Conservation (phyloP, 2,888 invertebrate species). For the Acanthacorydalis orientalis region DNA sequence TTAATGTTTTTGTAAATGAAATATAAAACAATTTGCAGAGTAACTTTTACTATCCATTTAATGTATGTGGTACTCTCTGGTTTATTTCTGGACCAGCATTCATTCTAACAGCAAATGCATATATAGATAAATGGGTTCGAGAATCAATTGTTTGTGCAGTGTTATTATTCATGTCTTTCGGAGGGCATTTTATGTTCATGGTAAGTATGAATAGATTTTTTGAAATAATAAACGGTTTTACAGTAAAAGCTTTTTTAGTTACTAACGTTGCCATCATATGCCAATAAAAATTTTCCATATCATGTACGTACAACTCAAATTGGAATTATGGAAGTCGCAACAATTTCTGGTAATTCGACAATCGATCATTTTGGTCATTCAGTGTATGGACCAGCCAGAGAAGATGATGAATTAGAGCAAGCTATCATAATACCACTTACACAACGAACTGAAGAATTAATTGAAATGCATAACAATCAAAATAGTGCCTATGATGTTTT, state of each 20-base stretch:
- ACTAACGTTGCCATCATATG: conserved; percentile 67
- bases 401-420: conserved; percentile 22
- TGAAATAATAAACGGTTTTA: neutral
- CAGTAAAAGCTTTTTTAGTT: conserved; percentile 32
- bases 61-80: conserved; percentile 70
- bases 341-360: conserved; percentile 15
- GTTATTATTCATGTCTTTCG: conserved; percentile 39
- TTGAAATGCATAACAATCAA: conserved; percentile 12
- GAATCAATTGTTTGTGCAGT: conserved; percentile 56
- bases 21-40: conserved; percentile 26
- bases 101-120: conserved; percentile 58
- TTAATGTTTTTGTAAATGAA: too few relatives aligned
- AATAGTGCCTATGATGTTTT: too few relatives aligned
- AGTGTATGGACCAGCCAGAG: conserved; percentile 36
- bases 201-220: conserved; percentile 22
- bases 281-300: conserved; percentile 80
- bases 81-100: conserved; percentile 70
- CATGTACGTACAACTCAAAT: conserved; percentile 78
- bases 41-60: conserved; percentile 69
- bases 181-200: conserved; percentile 48
- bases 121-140: conserved; percentile 65
- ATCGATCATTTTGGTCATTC: conserved; percentile 45
- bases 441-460: conserved; percentile 43
- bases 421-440: conserved; percentile 47
- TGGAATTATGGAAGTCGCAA: conserved; percentile 43